phyloP scores from a whole-genome alignment of 2,888 invertebrate genomes.

The Hyposoter dolosus region DNA sequence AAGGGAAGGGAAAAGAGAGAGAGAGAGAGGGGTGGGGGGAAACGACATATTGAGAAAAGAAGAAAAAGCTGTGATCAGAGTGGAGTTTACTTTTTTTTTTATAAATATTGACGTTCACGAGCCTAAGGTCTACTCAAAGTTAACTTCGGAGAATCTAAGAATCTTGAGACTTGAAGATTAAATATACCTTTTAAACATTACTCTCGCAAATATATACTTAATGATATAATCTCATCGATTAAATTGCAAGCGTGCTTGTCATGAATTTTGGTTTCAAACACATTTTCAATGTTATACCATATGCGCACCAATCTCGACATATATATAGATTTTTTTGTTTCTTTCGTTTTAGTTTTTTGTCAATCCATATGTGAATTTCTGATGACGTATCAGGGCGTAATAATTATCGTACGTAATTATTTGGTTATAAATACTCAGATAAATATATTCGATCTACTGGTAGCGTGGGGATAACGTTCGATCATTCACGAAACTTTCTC shows the following conservation, averaged over 20 bases:
- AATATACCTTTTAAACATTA: slow-evolving; percentile 54
- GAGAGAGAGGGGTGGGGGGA: background rate
- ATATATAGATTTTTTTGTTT: slow-evolving; percentile 27
- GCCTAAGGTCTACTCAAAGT: slow-evolving; percentile 19
- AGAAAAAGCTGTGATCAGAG: background rate
- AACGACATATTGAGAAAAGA: background rate
- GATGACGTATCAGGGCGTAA: slow-evolving; percentile 44
- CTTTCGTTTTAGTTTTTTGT: slow-evolving; percentile 27
- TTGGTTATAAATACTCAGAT: slow-evolving; percentile 56
- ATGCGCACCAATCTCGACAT: slow-evolving; percentile 47
- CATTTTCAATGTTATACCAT: slow-evolving; percentile 30
- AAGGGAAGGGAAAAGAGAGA: background rate
- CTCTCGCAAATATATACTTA: slow-evolving; percentile 44
- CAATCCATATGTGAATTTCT: slow-evolving; percentile 25
- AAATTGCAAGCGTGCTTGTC: slow-evolving; percentile 43
- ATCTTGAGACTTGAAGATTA: slow-evolving; percentile 61
- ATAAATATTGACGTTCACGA: slow-evolving; percentile 17
- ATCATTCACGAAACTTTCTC: background rate
- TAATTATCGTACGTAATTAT: slow-evolving; percentile 47
- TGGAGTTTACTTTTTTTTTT: background rate
- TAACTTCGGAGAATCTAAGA: slow-evolving; percentile 34
- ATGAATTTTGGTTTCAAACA: slow-evolving; percentile 50
- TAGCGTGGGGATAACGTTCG: background rate
- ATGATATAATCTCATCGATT: slow-evolving; percentile 64
- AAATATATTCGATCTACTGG: slow-evolving; percentile 17